Base-by-base conservation (phyloP, 2,797 vertebrate species). In the Urosaurus nigricauda region DNA sequence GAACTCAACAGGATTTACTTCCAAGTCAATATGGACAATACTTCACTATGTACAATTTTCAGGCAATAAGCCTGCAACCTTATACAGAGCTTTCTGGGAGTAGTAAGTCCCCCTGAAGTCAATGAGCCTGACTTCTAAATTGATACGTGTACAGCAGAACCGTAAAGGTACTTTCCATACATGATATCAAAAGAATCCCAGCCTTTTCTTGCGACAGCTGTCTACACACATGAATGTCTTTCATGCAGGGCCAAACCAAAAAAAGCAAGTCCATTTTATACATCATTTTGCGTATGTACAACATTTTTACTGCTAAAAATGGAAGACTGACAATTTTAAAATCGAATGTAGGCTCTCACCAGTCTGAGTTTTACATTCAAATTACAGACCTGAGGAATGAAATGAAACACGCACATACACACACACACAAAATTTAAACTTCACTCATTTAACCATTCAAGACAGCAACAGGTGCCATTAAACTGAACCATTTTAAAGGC, bases 351-450 rank as follows among this genome's bases (percentile, higher is more conserved):
- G 29, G 32, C 19, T 63, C 35, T 82, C 63, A 6, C 47, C 32
- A 83, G 56, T 32, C 13, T 35, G 71, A 5, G 21, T 86, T 82
- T 83, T 47, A 86, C 32, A 65, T 86, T 78, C 79, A 83, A 86
- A 86, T 63, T 82, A 60, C 43, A 89, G 78, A 82, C 40, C 83
- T 35, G n/a, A 29, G n/a, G 75, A 68, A 77, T 32, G 58, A n/a
- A 88, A 68, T 4, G 19, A 43, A 0, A 43, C 16, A 14, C 51
- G 47, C 37, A 47, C 43, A 47, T 6, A 51, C 47, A 51, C 47
- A 51, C 47, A 51, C 47, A 51, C 47, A 51, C 47, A 51, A 77
- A 26, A 73, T 65, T 83, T 37, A 79, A 79, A 70, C 65, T n/a
- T 70, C 68, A 47, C 74, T 83, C 71, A 53, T 83, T 60, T 63